Evolutionary conservation across 2,113 vertebrate species (phyloP).

Genomic region (Physeter macrocephalus): DNA sequence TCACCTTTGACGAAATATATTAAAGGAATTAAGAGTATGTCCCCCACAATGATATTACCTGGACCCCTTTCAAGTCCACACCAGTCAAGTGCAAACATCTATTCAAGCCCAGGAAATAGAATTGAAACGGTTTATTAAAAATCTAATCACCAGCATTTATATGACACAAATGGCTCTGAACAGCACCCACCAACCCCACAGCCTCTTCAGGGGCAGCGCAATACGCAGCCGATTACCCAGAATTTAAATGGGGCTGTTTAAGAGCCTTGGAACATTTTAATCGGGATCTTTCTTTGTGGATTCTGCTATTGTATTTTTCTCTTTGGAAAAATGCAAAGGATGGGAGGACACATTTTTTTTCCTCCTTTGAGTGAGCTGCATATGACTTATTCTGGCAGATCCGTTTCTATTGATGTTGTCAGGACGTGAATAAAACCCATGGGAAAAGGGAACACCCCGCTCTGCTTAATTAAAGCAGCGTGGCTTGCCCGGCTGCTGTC

Average conservation of each 20-base stretch:
- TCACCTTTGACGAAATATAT: background rate
- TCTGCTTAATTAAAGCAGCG: conserved; percentile 8
- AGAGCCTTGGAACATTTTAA: conserved; percentile 20
- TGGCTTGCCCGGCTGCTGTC: background rate
- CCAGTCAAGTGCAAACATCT: background rate
- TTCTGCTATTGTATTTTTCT: background rate
- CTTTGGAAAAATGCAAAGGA: background rate
- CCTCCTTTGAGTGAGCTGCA: background rate
- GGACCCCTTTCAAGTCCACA: background rate
- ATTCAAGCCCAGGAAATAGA: conserved; percentile 33
- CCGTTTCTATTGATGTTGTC: conserved; percentile 38
- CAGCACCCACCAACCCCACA: background rate
- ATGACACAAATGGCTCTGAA: background rate
- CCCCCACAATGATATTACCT: background rate
- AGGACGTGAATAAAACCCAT: conserved; percentile 51
- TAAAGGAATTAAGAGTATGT: background rate
- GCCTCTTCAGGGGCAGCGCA: conserved; percentile 23
- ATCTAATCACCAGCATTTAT: conserved; percentile 19
- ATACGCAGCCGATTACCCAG: background rate
- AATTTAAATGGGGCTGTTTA: conserved; percentile 35
- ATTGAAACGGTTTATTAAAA: conserved; percentile 41
- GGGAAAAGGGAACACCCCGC: background rate
- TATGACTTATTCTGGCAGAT: conserved; percentile 3
- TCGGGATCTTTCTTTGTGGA: conserved; percentile 1
- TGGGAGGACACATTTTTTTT: background rate